phyloP scores from a whole-genome alignment of 2,797 vertebrate genomes.

The Schizothorax lantsangensis region DNA sequence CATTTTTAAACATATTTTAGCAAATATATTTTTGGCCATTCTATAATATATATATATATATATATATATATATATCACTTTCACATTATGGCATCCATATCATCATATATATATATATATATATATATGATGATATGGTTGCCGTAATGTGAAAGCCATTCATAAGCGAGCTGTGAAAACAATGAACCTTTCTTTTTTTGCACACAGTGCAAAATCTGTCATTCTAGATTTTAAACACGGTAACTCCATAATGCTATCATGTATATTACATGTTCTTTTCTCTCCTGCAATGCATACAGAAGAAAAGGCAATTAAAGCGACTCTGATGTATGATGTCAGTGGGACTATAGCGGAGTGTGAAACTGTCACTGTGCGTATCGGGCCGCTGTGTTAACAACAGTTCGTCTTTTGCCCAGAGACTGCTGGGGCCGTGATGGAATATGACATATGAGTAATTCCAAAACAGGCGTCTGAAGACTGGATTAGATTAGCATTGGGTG shows the following conservation, averaged over 20 bases:
- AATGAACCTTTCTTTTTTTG: background rate
- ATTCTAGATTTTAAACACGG: background rate
- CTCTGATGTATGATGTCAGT: slow-evolving; percentile 72
- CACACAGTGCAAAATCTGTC: background rate
- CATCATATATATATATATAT: too few species aligned
- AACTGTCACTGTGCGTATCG: slow-evolving; percentile 78
- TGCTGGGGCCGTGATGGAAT: slow-evolving; percentile 65
- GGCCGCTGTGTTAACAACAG: slow-evolving; percentile 73
- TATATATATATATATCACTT: too few species aligned
- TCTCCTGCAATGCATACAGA: slow-evolving; percentile 67
- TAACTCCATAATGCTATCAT: slow-evolving; percentile 8
- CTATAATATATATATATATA: too few species aligned
- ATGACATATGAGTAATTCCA: slow-evolving; percentile 72
- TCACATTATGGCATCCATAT: too few species aligned
- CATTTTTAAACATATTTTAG: too few species aligned
- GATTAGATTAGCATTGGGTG: slow-evolving; percentile 77
- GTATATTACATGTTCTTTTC: slow-evolving; percentile 66
- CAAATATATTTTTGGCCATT: too few species aligned
- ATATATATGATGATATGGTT: background rate
- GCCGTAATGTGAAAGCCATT: background rate
- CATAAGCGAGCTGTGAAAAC: background rate
- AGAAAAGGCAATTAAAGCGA: slow-evolving; percentile 74
- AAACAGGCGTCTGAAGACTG: slow-evolving; percentile 70
- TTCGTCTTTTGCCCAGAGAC: slow-evolving; percentile 66
- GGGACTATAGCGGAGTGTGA: slow-evolving; percentile 76